A percentile compares a stretch with the other conserved stretches of the same genome.
phyloP scores from a whole-genome alignment of 2,888 invertebrate species.

The Blastobasis adustella region DNA sequence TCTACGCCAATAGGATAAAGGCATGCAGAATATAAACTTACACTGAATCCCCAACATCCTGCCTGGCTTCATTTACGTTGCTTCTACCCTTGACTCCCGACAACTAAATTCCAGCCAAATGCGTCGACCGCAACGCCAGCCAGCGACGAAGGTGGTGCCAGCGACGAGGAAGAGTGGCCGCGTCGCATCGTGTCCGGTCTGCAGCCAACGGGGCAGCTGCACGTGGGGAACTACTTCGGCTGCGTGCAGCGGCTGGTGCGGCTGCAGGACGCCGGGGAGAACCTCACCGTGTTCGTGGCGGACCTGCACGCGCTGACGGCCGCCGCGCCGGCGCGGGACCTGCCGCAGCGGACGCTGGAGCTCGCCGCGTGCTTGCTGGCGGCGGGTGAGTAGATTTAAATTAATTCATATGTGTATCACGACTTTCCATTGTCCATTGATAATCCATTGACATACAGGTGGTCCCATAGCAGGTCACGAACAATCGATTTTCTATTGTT shows the following conservation, averaged over 20 bases:
- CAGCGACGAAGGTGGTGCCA: neutral
- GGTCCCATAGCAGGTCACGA: no score
- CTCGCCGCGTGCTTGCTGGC: constrained; percentile 91
- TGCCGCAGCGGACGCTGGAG: constrained; percentile 80
- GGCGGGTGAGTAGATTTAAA: constrained; percentile 74
- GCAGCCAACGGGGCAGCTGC: constrained; percentile 95
- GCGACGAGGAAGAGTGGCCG: constrained; percentile 45
- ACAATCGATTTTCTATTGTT: no score
- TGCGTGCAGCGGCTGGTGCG: constrained; percentile 91
- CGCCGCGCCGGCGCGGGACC: neutral
- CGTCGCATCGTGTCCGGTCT: constrained; percentile 91
- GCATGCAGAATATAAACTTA: no score
- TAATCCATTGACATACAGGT: no score
- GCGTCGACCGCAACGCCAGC: neutral
- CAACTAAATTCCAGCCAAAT: neutral
- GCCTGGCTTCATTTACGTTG: no score
- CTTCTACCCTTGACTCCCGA: no score
- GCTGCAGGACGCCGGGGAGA: constrained; percentile 82
- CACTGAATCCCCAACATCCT: no score
- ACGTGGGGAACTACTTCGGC: constrained; percentile 97
- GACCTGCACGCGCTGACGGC: constrained; percentile 94
- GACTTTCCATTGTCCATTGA: no score
- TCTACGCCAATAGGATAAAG: no score
- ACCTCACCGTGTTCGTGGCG: constrained; percentile 88
- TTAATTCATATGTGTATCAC: no score